A percentile compares a stretch with the other conserved stretches of the same genome.
Conservation (phyloP, 2,888 invertebrate genomes). For the Neria commutata region DNA sequence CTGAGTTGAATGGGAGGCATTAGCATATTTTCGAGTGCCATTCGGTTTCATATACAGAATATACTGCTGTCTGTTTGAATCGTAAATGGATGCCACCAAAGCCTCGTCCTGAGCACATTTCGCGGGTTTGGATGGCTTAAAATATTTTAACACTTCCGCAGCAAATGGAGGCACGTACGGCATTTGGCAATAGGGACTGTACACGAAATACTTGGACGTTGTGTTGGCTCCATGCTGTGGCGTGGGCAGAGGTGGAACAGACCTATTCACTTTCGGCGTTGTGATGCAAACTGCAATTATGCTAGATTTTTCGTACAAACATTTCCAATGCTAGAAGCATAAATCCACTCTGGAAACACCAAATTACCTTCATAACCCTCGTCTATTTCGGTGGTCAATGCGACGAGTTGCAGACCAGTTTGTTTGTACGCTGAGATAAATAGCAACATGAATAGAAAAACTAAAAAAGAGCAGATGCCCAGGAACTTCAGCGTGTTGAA, state of each 20-base stretch:
- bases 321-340: too few relatives aligned
- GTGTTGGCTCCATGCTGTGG: too few relatives aligned
- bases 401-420: too few relatives aligned
- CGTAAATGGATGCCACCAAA: conserved; percentile 44
- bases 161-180: conserved; percentile 68
- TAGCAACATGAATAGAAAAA: too few relatives aligned
- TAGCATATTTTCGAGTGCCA: conserved; percentile 15
- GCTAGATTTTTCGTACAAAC: too few relatives aligned
- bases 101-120: conserved; percentile 61
- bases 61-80: conserved; percentile 36
- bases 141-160: conserved; percentile 62
- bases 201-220: conserved; percentile 56
- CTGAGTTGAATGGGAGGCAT: conserved; percentile 6
- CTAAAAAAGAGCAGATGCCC: too few relatives aligned
- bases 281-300: too few relatives aligned
- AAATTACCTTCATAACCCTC: background rate
- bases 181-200: conserved; percentile 69
- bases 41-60: conserved; percentile 42
- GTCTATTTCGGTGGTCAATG: background rate
- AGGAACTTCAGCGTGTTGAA: too few relatives aligned
- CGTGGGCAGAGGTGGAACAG: too few relatives aligned
- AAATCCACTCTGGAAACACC: background rate
- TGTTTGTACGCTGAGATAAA: too few relatives aligned
- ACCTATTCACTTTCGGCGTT: too few relatives aligned
- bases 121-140: conserved; percentile 63